Percentiles rank a stretch among this genome's conserved stretches.
phyloP scores from a whole-genome alignment of 2,888 invertebrate genomes.

The Tachina fera region DNA sequence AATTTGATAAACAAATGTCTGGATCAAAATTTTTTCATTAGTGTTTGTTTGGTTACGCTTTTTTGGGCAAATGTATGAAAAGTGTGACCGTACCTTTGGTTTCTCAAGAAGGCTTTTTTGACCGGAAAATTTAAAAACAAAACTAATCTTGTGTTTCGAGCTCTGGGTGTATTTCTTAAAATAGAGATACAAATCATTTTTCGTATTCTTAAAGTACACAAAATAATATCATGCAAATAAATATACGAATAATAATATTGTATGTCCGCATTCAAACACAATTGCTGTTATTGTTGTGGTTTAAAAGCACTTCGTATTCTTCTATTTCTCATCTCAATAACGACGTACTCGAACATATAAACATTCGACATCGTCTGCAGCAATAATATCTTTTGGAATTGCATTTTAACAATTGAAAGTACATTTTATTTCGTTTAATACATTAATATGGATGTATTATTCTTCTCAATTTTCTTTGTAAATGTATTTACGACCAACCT shows the following conservation, averaged over 20 bases:
- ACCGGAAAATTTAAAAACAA: too few relatives aligned
- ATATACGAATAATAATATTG: constrained; percentile 10
- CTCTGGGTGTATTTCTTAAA: constrained; percentile 9
- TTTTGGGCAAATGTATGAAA: too few relatives aligned
- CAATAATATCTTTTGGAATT: constrained; percentile 31
- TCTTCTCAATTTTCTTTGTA: background rate
- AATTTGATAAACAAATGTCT: too few relatives aligned
- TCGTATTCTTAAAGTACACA: constrained; percentile 26
- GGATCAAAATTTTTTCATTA: too few relatives aligned
- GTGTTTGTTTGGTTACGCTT: too few relatives aligned
- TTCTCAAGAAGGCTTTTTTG: too few relatives aligned
- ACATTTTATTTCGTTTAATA: constrained; percentile 33
- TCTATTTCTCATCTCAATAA: constrained; percentile 42
- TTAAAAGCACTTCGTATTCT: constrained; percentile 38
- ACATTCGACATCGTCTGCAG: constrained; percentile 46
- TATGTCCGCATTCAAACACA: background rate
- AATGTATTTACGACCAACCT: constrained; percentile 4
- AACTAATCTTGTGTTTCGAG: background rate
- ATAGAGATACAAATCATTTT: constrained; percentile 11
- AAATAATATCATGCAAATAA: constrained; percentile 31
- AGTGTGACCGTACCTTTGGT: too few relatives aligned
- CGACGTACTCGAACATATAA: constrained; percentile 52
- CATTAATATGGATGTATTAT: background rate
- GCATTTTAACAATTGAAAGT: constrained; percentile 60
- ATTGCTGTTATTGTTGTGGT: constrained; percentile 23